A percentile compares a stretch with the other conserved stretches of the same genome.
These are phyloP conservation scores for Brenthis daphne DNA, from an alignment of 2,888 invertebrate genomes.

Conservation along the genomic window DNA sequence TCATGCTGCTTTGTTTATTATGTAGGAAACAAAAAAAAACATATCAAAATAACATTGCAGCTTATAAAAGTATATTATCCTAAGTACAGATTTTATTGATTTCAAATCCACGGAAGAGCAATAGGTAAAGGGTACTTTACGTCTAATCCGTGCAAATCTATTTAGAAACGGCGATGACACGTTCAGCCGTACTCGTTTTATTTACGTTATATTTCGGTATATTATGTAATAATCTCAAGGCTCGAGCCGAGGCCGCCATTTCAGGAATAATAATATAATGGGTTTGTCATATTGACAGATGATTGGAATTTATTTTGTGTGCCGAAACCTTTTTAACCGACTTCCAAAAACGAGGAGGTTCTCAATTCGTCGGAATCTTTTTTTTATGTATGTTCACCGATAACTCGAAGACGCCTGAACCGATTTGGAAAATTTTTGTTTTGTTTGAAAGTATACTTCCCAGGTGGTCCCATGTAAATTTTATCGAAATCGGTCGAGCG, in stretches of 20 bases:
- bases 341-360: no score
- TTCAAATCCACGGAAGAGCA: conserved; percentile 18
- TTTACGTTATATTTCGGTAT: conserved; percentile 26
- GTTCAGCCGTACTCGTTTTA: conserved; percentile 28
- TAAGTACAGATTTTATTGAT: conserved; percentile 9
- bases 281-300: not conserved
- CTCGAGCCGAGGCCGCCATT: conserved; percentile 9
- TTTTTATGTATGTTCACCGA: no score
- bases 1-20: no score
- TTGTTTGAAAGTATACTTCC: no score
- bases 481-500: no score
- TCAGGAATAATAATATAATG: conserved; percentile 10
- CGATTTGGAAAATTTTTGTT: no score
- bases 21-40: no score
- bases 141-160: conserved; percentile 31
- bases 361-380: no score
- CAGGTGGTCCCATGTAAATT: no score
- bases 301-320: not conserved
- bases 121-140: conserved; percentile 2
- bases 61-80: not conserved
- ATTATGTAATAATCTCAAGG: not conserved
- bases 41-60: not conserved
- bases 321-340: no score
- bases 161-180: conserved; percentile 32
- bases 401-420: no score